Conservation (phyloP, 2,888 invertebrate species). For the Lithophane ornitopus region DNA sequence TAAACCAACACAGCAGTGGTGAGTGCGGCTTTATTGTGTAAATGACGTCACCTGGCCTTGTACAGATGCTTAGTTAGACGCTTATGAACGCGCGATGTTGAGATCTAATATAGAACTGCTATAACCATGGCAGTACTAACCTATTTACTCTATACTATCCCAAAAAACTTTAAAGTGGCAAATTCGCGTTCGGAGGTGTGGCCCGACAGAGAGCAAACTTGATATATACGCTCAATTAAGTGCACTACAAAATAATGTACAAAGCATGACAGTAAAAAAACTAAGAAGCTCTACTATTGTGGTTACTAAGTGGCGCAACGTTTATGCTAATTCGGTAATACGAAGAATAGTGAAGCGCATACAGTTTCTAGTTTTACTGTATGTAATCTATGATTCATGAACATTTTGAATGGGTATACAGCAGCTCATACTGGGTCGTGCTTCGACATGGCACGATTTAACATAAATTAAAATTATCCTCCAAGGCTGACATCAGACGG, state of each 20-base stretch:
- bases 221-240: not conserved
- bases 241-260: not conserved
- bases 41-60: not conserved
- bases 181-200: not conserved
- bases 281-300: no score
- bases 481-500: no score
- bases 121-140: not conserved
- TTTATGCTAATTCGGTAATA: not conserved
- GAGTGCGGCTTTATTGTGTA: slow-evolving; percentile 42
- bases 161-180: not conserved
- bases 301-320: not conserved
- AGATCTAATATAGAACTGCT: not conserved
- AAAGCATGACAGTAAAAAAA: not conserved
- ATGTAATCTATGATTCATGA: not conserved
- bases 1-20: slow-evolving; percentile 96
- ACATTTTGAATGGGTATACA: not conserved
- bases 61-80: no score
- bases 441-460: not conserved
- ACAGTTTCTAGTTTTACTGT: not conserved
- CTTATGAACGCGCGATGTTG: not conserved
- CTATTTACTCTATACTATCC: no score
- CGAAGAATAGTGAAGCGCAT: not conserved
- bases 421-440: not conserved
- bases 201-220: not conserved
- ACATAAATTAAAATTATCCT: not conserved